Evolutionary conservation across 1,140 invertebrate species (phyloP).

Genomic region (Calephelis nemesis): DNA sequence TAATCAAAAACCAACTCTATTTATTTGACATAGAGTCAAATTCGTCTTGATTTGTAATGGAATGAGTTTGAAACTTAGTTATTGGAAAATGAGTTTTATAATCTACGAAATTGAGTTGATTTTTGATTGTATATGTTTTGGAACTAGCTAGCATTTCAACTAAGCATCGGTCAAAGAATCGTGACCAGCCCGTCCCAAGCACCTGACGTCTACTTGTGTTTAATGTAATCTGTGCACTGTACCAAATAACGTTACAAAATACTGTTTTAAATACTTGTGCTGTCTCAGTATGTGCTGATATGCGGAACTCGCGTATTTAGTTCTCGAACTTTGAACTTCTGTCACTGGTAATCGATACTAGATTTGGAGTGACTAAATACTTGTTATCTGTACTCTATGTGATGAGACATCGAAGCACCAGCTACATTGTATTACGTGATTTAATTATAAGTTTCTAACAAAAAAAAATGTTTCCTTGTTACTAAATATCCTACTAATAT

Average conservation of each 20-base stretch:
- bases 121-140: conserved; percentile 28
- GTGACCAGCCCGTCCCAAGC: conserved; percentile 68
- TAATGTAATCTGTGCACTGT: conserved; percentile 34
- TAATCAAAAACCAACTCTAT: conserved; percentile 38
- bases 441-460: too few relatives aligned
- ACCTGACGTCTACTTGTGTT: conserved; percentile 67
- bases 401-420: too few relatives aligned
- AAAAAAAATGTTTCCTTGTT: too few relatives aligned
- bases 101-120: conserved; percentile 29
- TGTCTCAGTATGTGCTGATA: background rate
- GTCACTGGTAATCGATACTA: too few relatives aligned
- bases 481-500: too few relatives aligned
- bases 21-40: conserved; percentile 20
- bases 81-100: conserved; percentile 31
- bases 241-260: conserved; percentile 13
- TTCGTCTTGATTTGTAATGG: conserved; percentile 16
- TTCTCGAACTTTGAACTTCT: too few relatives aligned
- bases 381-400: too few relatives aligned
- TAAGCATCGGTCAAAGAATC: conserved; percentile 74
- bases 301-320: background rate
- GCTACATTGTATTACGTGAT: too few relatives aligned
- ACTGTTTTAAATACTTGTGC: conserved; percentile 21
- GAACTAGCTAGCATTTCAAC: conserved; percentile 53
- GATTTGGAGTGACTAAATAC: too few relatives aligned
- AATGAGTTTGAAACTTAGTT: conserved; percentile 24